These are phyloP conservation scores for Reinhardtius hippoglossoides DNA, from an alignment of 2,113 vertebrate genomes.

Conservation along the genomic window DNA sequence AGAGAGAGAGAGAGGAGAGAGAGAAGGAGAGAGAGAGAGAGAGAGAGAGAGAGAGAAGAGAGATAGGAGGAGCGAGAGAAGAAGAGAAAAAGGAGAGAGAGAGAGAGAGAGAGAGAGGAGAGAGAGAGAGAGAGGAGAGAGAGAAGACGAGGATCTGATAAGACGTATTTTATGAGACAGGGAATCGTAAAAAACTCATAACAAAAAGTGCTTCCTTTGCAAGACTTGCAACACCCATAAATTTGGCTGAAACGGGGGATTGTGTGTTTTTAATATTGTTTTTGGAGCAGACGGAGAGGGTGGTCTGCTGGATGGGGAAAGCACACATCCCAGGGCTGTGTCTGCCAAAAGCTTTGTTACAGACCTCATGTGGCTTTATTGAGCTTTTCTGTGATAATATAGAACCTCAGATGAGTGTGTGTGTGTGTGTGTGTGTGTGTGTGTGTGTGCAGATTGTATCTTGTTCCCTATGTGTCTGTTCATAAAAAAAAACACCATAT, in stretches of 20 bases:
- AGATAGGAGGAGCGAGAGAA: too few relatives aligned
- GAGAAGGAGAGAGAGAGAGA: background rate
- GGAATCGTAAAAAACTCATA: constrained; percentile 50
- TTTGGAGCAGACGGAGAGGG: constrained; percentile 63
- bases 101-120: background rate
- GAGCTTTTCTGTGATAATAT: constrained; percentile 61
- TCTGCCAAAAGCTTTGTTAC: constrained; percentile 67
- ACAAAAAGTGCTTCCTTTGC: constrained; percentile 56
- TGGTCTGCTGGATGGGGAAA: constrained; percentile 58
- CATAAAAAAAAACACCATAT: constrained; percentile 45
- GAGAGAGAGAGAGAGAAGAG: background rate
- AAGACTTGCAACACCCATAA: constrained; percentile 55
- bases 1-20: too few relatives aligned
- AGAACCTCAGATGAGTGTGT: constrained; percentile 40
- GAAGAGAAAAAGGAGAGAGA: too few relatives aligned
- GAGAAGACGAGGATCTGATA: constrained; percentile 45
- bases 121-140: background rate
- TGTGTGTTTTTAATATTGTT: constrained; percentile 70
- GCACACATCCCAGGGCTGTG: constrained; percentile 23
- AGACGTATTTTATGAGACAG: constrained; percentile 57
- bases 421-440: background rate
- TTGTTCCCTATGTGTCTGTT: constrained; percentile 27
- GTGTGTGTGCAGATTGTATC: constrained; percentile 49
- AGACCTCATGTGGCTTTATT: constrained; percentile 68
- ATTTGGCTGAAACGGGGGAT: constrained; percentile 34